Evolutionary conservation across 2,888 invertebrate genomes (phyloP), one percentile per base, ranked within the genome.

Genomic region (Lepeophtheirus nordmannii): DNA sequence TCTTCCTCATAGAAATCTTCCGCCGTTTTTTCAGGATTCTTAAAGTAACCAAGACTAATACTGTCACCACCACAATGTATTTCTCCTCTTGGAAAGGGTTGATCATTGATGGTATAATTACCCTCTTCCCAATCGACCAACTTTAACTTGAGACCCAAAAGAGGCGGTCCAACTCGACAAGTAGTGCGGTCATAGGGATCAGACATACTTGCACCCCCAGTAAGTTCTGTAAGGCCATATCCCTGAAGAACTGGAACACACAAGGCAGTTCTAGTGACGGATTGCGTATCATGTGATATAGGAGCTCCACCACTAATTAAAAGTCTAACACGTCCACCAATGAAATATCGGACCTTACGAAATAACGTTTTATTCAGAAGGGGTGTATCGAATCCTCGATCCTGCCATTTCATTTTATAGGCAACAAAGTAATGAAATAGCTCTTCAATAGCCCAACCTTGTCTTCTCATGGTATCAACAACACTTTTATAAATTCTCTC

Each of bases 221-320:
- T 88, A 17, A 96, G 93, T 81, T 98, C 97, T 0, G 97, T 98
- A 69, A 97, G 82, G 1, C 97, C 97, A 78, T 97, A 97, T 64
- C 96, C 97, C 74, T 91, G 90, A 68, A 88, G 83, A 57, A 98
- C 84, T 69, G 85, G 85, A 69, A 88, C 85, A 76, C 94, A 92
- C 69, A 97, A 81, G 74, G 93, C 92, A 68, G 89, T 83, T 76
- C 87, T 85, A 72, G 91, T 87, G 79, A 94, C 93, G 74, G 87
- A 83, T 76, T 97, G 96, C 12, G 96, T 96, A 75, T 96, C 94
- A 0, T 90, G 86, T 9, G 92, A 87, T 23, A 98, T 80, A 0
- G 97, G 97, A 22, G 98, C 97, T 68, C 97, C 96, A 67, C 98
- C 98, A 10, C 85, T 83, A 72, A 97, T 83, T 77, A 97, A 85